Conservation (phyloP, 2,888 invertebrate genomes). For the Lasioglossum malachurum region DNA sequence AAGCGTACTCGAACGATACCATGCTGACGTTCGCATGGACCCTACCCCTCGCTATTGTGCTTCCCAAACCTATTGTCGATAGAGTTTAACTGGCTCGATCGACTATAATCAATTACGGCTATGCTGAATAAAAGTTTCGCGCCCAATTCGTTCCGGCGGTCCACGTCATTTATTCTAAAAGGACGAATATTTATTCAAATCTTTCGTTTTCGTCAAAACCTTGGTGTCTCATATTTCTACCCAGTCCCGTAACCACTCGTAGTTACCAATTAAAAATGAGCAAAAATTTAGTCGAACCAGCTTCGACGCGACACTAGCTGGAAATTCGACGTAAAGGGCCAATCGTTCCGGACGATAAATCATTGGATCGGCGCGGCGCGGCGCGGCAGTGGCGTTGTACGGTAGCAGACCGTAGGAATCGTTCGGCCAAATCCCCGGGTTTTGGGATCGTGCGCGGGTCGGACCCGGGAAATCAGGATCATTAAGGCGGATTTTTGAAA, state of each 20-base stretch:
- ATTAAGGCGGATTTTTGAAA: constrained; percentile 53
- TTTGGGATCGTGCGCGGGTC: not conserved
- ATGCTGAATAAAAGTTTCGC: constrained; percentile 2
- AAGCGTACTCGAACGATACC: constrained; percentile 57
- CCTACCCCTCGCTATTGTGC: constrained; percentile 52
- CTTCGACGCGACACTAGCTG: not conserved
- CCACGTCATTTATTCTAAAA: constrained; percentile 28
- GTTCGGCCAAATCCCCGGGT: constrained; percentile 23
- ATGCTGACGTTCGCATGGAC: constrained; percentile 48
- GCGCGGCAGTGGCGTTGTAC: not conserved
- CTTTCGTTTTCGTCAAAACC: too few species aligned
- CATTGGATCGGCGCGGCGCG: constrained; percentile 37
- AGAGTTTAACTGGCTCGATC: constrained; percentile 61
- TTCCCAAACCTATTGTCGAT: constrained; percentile 64
- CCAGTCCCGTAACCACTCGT: not conserved
- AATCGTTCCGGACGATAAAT: constrained; percentile 33
- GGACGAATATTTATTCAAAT: too few species aligned
- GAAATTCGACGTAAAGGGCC: not conserved
- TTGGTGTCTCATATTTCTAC: too few species aligned
- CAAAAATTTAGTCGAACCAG: not conserved
- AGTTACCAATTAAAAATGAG: not conserved
- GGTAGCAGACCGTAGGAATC: constrained; percentile 17
- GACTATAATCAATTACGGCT: constrained; percentile 52
- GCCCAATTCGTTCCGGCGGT: constrained; percentile 36
- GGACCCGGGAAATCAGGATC: constrained; percentile 43